A percentile compares a stretch with the other conserved stretches of the same genome.
These are phyloP conservation scores for Archaeoteleia sp. DNA, from an alignment of 2,888 invertebrate genomes.

Conservation along the genomic window DNA sequence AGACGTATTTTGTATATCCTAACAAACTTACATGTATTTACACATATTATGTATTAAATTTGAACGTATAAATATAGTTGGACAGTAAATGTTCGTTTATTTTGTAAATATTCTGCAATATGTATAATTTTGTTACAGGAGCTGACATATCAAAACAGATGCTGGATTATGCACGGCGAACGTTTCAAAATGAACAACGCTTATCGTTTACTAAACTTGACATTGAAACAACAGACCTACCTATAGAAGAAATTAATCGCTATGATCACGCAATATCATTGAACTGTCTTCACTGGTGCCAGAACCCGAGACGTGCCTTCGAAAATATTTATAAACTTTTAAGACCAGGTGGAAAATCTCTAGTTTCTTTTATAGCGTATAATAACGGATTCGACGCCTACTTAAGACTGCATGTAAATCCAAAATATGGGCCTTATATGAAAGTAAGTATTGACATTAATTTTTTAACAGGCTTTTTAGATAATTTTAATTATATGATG, in stretches of 20 bases:
- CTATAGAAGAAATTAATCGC: constrained; percentile 74
- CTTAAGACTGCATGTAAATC: constrained; percentile 77
- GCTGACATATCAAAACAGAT: constrained; percentile 84
- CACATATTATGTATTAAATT: too few relatives aligned
- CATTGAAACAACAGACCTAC: constrained; percentile 77
- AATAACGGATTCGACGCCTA: constrained; percentile 84
- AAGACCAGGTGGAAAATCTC: constrained; percentile 81
- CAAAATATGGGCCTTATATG: constrained; percentile 81
- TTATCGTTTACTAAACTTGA: constrained; percentile 76
- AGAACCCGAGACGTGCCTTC: constrained; percentile 81
- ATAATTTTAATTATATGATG: background rate
- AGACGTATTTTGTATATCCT: too few relatives aligned
- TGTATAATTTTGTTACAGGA: constrained; percentile 76
- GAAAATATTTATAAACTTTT: constrained; percentile 81
- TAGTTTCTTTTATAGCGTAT: constrained; percentile 82
- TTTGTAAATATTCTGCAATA: too few relatives aligned
- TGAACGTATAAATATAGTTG: too few relatives aligned
- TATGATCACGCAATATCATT: constrained; percentile 86
- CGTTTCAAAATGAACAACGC: constrained; percentile 77
- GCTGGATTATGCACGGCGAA: constrained; percentile 81
- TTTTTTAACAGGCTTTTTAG: background rate
- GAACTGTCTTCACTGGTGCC: constrained; percentile 88
- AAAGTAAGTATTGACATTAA: constrained; percentile 66
- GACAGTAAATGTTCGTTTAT: too few relatives aligned
- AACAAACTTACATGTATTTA: too few relatives aligned